Base-by-base conservation (phyloP, 2,888 invertebrate species). In the Drosophila picticornis region DNA sequence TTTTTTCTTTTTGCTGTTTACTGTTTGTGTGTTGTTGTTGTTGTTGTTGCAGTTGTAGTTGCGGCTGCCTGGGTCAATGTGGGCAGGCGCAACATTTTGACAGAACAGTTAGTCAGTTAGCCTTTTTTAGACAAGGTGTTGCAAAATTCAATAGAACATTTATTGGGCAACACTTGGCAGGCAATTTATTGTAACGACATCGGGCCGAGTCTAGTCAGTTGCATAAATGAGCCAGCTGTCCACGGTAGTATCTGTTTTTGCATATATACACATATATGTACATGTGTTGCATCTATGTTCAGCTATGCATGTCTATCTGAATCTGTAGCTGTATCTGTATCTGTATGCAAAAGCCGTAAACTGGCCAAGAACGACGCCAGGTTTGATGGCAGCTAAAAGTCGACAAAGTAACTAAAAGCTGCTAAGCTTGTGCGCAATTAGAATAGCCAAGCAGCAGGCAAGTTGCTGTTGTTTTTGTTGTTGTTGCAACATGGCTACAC, bases 351-450 rank as follows among this genome's bases (percentile, higher is more conserved):
- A 61, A 59, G 77, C 75, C 67, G 67, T 81, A 72, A 81, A 78
- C 62, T 83, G 81, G 78, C 81, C 71, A 81, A 65, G 72, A 76
- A 73, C 78, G 58, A 65, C 59, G 75, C 72, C 63, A 72, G 67
- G 65, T 69, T 89, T 84, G 88, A 77, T 84, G 85, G 90, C 84
- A 90, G 77, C 90, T 90, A 85, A 90, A 71, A 84, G 89, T 84
- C 84, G 78, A 85, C 85, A 85, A 85, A 88, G 87, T 85, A 90
- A 82, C 85, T 88, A 88, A 85, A 85, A 88, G 90, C 90, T 80
- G 90, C 88, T 88, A 85, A 90, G 90, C 85, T 88, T 88, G 88
- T 90, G 85, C 88, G 90, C 85, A 85, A 85, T 85, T 85, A 85
- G 85, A 85, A 85, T 85, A 85, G 77, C 66, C 88, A 71, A 76